Conservation (phyloP, 2,797 vertebrate genomes). For the Leptodactylus fallax region DNA sequence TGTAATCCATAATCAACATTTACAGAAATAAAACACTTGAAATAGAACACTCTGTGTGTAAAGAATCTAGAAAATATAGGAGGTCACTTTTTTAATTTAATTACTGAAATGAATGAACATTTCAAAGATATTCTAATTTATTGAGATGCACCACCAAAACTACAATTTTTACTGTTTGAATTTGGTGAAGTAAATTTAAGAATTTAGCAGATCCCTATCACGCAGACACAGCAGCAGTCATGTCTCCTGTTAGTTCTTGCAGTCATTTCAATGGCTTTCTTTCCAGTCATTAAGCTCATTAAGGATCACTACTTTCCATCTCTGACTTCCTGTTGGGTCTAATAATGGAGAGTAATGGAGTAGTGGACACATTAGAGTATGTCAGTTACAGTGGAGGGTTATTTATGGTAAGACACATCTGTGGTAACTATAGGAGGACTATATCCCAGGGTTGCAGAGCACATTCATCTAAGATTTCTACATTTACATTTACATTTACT, state of each 20-base stretch:
- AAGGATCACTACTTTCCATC: background rate
- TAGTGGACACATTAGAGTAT: background rate
- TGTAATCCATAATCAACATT: too few relatives aligned
- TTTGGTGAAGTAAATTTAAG: too few relatives aligned
- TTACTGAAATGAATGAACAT: too few relatives aligned
- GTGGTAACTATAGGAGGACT: background rate
- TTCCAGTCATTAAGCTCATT: conserved; percentile 28
- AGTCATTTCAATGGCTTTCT: conserved; percentile 4
- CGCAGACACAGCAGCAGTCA: background rate
- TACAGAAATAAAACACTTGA: too few relatives aligned
- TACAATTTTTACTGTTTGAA: too few relatives aligned
- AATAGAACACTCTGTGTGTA: too few relatives aligned
- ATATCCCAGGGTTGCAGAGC: background rate
- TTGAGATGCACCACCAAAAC: too few relatives aligned
- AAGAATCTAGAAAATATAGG: too few relatives aligned
- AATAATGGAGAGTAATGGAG: conserved; percentile 29
- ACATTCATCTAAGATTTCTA: too few relatives aligned
- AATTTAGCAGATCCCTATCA: background rate
- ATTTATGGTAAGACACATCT: conserved; percentile 7
- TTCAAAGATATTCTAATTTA: too few relatives aligned
- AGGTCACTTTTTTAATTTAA: too few relatives aligned
- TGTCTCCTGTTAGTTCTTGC: background rate
- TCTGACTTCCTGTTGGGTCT: conserved; percentile 25
- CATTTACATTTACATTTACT: too few relatives aligned
- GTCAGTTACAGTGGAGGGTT: conserved; percentile 20